phyloP scores from a whole-genome alignment of 2,113 vertebrate species.

The Leptobrachium ailaonicum region DNA sequence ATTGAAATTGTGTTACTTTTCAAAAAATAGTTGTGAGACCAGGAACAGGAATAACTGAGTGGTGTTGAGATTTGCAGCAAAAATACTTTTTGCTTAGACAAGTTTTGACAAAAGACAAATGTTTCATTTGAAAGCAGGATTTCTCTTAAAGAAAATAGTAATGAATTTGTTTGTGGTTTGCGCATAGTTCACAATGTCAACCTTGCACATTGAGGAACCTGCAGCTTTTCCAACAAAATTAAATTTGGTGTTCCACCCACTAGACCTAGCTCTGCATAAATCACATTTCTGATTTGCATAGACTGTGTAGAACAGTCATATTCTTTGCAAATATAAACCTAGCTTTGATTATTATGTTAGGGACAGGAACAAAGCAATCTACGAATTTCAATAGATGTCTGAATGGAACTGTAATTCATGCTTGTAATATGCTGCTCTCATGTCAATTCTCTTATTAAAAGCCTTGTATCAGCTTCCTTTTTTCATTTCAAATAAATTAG shows the following conservation, averaged over 20 bases:
- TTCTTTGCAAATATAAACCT: constrained; percentile 85
- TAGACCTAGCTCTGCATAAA: constrained; percentile 88
- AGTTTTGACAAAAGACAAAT: constrained; percentile 98
- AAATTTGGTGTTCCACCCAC: constrained; percentile 95
- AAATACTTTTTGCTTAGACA: constrained; percentile 64
- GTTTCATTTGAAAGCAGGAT: constrained; percentile 98
- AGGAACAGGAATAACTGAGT: constrained; percentile 55
- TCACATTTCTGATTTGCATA: constrained; percentile 97
- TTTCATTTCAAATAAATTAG: constrained; percentile 82
- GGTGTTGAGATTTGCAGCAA: constrained; percentile 59
- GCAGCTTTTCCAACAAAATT: constrained; percentile 87
- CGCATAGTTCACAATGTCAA: constrained; percentile 87
- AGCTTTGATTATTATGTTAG: constrained; percentile 86
- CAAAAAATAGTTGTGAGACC: constrained; percentile 8
- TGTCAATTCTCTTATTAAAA: constrained; percentile 92
- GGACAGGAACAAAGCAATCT: constrained; percentile 88
- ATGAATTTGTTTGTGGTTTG: constrained; percentile 87
- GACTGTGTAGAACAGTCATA: constrained; percentile 76
- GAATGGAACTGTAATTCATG: constrained; percentile 77
- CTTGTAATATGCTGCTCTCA: constrained; percentile 76
- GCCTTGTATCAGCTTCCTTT: constrained; percentile 71
- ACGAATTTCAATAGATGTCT: constrained; percentile 80
- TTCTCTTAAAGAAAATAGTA: constrained; percentile 94
- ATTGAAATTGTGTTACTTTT: too few species aligned
- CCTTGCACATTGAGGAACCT: constrained; percentile 69